Conservation (phyloP, 2,797 vertebrate species). For the Eulemur albifrons region DNA sequence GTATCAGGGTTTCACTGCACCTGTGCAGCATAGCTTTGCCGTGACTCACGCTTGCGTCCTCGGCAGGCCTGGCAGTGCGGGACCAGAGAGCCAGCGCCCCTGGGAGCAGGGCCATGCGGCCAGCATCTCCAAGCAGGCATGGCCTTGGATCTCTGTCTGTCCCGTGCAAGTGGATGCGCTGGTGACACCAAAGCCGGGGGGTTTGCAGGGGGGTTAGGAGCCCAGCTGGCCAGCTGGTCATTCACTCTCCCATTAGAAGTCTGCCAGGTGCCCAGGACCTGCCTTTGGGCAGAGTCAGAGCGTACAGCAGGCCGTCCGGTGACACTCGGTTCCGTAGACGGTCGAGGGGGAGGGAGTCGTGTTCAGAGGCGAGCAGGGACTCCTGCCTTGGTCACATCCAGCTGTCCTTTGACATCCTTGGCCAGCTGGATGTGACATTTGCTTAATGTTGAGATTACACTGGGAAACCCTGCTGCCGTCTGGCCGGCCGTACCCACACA, state of each 20-base stretch:
- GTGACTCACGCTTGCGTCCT: neutral
- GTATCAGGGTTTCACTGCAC: slow-evolving; percentile 48
- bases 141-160: neutral
- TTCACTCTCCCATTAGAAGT: neutral
- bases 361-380: neutral
- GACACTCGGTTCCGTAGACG: too few species aligned
- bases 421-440: neutral
- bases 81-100: accelerated
- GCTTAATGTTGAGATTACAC: neutral
- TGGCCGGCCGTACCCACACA: neutral
- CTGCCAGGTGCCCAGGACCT: neutral
- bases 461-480: neutral
- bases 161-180: neutral
- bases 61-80: neutral
- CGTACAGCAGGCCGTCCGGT: accelerated
- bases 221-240: neutral
- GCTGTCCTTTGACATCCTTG: neutral
- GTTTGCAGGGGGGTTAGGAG: neutral
- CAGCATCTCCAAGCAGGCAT: too few species aligned
- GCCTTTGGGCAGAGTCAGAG: neutral
- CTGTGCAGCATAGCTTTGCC: slow-evolving; percentile 59
- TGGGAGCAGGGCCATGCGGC: neutral
- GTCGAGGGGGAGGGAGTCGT: accelerated
- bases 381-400: neutral
- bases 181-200: neutral